Base-by-base conservation (phyloP, 2,113 vertebrate genomes). In the Cebus imitator region DNA sequence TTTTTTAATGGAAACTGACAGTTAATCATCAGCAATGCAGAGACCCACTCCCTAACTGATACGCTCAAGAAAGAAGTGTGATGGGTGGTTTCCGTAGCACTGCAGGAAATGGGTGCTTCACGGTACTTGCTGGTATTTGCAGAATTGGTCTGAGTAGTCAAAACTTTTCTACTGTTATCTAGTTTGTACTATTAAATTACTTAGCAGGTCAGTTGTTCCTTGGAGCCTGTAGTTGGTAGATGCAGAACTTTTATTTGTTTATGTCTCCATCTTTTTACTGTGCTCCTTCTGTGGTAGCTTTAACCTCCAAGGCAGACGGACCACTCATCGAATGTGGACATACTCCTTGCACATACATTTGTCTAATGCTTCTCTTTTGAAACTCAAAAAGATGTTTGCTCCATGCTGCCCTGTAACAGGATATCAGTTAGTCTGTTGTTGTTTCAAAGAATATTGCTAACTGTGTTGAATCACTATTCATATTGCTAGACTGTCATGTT, bases 401-500 rank as follows among this genome's bases (percentile, higher is more conserved):
- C 85, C 12, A 3, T 68, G 35, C 43, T 58, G 48, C 73, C 85
- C 79, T 45, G 4, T 27, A 57, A 79, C 40, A 35, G 72, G 55
- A 50, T 52, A 50, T 73, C 40, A 3, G 50, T 37, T 45, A 45
- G 23, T 23, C 64, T 32, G 30, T 58, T 72, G 75, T 61, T 64
- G 55, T 93, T 91, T 83, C 68, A 61, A 96, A 95, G 88, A 64
- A 70, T 86, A 80, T 57, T 6, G 11, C 1, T 0, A 40, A 32
- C 48, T 92, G 30, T 37, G 0, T 45, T 79, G 21, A 1, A n/a
- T 91, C 68, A 5, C 35, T 40, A 2, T 45, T 93, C 45, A 21
- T 50, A 58, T 25, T 55, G 57, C 90, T 73, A 18, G 30, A n/a
- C 80, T 92, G 57, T 86, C 93, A 78, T 73, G 93, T 96, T 81